phyloP scores from a whole-genome alignment of 1,140 invertebrate genomes.

The Bombus sibiricus region DNA sequence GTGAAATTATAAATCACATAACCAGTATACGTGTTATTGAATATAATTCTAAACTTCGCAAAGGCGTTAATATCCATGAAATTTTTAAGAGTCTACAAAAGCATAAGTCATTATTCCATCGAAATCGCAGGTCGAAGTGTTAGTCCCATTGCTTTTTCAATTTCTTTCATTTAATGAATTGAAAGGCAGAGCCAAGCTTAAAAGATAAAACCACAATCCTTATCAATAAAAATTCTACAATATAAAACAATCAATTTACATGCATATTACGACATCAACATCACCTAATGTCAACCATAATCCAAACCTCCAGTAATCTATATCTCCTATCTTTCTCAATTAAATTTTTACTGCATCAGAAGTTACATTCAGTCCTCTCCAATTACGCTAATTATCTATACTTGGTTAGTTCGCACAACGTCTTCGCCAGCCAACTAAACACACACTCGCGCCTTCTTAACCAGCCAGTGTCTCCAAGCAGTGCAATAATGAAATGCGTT shows the following conservation, averaged over 20 bases:
- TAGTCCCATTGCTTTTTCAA: too few relatives aligned
- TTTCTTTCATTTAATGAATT: too few relatives aligned
- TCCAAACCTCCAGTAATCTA: too few relatives aligned
- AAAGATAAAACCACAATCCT: too few relatives aligned
- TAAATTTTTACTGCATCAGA: background rate
- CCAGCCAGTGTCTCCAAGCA: background rate
- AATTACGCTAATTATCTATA: background rate
- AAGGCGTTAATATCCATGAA: background rate
- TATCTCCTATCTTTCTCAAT: background rate
- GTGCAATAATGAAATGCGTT: constrained; percentile 64
- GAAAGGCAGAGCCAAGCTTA: too few relatives aligned
- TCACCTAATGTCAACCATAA: too few relatives aligned
- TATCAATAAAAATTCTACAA: too few relatives aligned
- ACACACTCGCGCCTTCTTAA: background rate
- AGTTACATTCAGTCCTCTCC: background rate
- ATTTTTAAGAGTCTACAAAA: background rate
- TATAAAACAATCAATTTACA: too few relatives aligned
- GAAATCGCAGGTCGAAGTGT: too few relatives aligned
- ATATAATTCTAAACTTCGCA: background rate
- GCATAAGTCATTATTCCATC: too few relatives aligned
- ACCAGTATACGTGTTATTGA: too few relatives aligned
- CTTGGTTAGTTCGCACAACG: background rate
- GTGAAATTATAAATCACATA: background rate
- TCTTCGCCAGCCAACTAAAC: background rate
- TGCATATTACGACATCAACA: too few relatives aligned